Evolutionary conservation across 1,140 invertebrate species (phyloP).

Genomic region (Calephelis nemesis): DNA sequence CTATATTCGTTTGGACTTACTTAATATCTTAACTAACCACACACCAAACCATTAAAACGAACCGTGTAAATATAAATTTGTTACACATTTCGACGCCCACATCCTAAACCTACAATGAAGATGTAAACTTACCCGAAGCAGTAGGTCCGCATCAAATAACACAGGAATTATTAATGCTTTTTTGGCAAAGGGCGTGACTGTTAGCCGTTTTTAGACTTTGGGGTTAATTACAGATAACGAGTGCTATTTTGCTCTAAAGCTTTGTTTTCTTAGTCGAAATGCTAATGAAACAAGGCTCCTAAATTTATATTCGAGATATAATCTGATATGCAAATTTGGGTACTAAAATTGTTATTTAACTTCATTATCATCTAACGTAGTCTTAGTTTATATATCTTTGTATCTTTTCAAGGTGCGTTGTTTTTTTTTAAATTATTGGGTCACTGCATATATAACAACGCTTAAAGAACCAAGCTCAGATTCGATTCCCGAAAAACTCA

Average conservation of each 20-base stretch:
- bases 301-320: conserved; percentile 3
- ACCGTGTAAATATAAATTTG: conserved; percentile 3
- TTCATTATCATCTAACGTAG: not conserved
- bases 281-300: conserved; percentile 10
- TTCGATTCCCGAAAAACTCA: no score
- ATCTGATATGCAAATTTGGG: conserved; percentile 9
- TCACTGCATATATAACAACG: no score
- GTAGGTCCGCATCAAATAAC: conserved; percentile 1
- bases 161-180: conserved; percentile 8
- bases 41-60: not conserved
- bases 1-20: no score
- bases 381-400: not conserved
- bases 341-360: conserved; percentile 10
- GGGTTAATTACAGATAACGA: conserved; percentile 8
- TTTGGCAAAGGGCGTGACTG: not conserved
- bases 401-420: no score
- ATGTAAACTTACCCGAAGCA: not conserved
- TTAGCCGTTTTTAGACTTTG: not conserved
- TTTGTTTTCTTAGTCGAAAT: conserved; percentile 13
- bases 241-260: not conserved
- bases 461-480: no score
- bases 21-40: no score
- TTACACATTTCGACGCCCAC: not conserved
- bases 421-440: no score
- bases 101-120: not conserved